phyloP scores from a whole-genome alignment of 2,888 invertebrate genomes.

The Bhutanitis thaidina region DNA sequence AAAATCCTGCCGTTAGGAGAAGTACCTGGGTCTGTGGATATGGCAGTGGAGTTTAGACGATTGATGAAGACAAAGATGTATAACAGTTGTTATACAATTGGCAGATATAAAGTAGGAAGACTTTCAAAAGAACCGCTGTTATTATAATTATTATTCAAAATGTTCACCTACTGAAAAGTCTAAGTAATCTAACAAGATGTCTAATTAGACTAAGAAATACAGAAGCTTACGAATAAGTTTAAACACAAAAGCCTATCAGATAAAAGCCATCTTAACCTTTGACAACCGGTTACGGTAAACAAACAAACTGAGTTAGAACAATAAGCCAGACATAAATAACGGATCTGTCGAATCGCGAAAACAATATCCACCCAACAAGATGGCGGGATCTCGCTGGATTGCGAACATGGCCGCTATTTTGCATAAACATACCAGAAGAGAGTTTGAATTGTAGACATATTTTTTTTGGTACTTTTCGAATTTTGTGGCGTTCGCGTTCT shows the following conservation, averaged over 20 bases:
- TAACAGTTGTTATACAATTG: no score
- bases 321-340: conserved; percentile 70
- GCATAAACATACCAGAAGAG: conserved; percentile 33
- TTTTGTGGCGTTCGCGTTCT: no score
- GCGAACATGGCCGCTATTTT: conserved; percentile 44
- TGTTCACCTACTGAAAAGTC: no score
- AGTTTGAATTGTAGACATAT: not conserved
- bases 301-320: conserved; percentile 44
- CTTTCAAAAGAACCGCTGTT: no score
- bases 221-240: conserved; percentile 1
- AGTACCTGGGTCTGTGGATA: no score
- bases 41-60: no score
- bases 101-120: no score
- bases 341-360: conserved; percentile 69
- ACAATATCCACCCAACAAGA: conserved; percentile 64
- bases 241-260: conserved; percentile 21
- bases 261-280: conserved; percentile 44
- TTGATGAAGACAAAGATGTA: no score
- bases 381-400: conserved; percentile 43
- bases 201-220: conserved; percentile 3
- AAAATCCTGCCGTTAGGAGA: no score
- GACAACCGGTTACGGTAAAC: conserved; percentile 35
- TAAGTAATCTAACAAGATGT: not conserved
- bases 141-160: no score
- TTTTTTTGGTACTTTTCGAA: not conserved